phyloP scores from a whole-genome alignment of 2,888 invertebrate species.

The Eurytoma adleriae region DNA sequence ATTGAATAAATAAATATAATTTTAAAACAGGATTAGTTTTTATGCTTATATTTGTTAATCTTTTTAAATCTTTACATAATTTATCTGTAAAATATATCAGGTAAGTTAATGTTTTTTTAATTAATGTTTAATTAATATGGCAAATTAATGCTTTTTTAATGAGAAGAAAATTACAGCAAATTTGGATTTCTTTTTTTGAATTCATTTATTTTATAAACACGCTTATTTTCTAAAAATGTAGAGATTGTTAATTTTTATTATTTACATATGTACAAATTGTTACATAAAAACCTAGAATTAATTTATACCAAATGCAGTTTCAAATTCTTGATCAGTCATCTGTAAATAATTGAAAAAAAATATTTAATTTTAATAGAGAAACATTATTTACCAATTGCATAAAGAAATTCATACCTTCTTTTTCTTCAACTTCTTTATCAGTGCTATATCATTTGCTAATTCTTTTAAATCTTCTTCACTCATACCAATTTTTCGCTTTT shows the following conservation, averaged over 20 bases:
- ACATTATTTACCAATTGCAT: slow-evolving; percentile 10
- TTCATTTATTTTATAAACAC: no score
- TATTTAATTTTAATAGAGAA: background rate
- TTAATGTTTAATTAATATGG: no score
- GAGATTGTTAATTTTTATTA: slow-evolving; percentile 9
- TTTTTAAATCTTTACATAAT: no score
- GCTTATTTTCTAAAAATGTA: no score
- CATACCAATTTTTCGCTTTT: slow-evolving; percentile 79
- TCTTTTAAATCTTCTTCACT: slow-evolving; percentile 87
- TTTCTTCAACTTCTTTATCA: slow-evolving; percentile 91
- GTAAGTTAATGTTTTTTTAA: no score
- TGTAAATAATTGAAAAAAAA: slow-evolving; percentile 65
- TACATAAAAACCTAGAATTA: background rate
- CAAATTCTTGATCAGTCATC: slow-evolving; percentile 77
- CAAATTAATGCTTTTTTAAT: no score
- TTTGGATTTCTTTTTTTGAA: no score
- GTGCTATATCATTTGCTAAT: slow-evolving; percentile 86
- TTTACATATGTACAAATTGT: slow-evolving; percentile 43
- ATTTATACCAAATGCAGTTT: slow-evolving; percentile 73
- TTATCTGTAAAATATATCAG: no score
- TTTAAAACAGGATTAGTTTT: no score
- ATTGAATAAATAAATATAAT: no score
- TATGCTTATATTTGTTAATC: no score
- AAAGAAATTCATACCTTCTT: slow-evolving; percentile 80
- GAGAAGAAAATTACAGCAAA: no score